A percentile compares a stretch with the other conserved stretches of the same genome.
phyloP scores from a whole-genome alignment of 2,113 vertebrate species.

The Clarias magur region DNA sequence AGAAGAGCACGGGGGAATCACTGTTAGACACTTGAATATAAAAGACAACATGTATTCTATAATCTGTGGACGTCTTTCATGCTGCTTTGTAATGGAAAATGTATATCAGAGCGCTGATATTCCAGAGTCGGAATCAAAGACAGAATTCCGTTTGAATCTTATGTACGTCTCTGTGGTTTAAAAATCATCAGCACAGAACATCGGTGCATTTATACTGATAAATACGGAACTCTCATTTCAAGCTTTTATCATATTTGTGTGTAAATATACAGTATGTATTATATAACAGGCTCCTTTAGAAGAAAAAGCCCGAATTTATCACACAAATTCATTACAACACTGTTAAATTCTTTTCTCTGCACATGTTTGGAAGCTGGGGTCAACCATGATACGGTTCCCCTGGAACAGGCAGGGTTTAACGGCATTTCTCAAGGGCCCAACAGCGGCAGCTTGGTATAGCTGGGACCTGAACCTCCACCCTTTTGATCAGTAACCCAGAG shows the following conservation, averaged over 20 bases:
- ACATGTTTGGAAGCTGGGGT: too few relatives aligned
- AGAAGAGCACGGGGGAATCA: neutral
- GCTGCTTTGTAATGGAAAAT: neutral
- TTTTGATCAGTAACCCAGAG: too few relatives aligned
- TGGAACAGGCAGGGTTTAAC: too few relatives aligned
- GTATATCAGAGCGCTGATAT: neutral
- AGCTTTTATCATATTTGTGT: constrained; percentile 58
- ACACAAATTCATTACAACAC: too few relatives aligned
- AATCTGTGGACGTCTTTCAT: neutral
- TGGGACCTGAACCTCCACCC: too few relatives aligned
- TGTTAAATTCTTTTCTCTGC: too few relatives aligned
- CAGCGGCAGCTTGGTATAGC: too few relatives aligned
- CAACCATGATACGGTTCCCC: too few relatives aligned
- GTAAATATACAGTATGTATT: constrained; percentile 52
- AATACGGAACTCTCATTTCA: constrained; percentile 54
- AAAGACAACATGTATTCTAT: neutral
- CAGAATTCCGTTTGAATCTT: too few relatives aligned
- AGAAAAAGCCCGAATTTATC: too few relatives aligned
- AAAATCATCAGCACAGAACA: constrained; percentile 36
- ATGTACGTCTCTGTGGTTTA: neutral
- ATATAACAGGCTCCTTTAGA: constrained; percentile 44
- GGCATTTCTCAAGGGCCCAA: too few relatives aligned
- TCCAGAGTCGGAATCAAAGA: too few relatives aligned
- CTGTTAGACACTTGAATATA: neutral
- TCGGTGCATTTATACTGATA: constrained; percentile 12